Base-by-base conservation (phyloP, 1,140 invertebrate genomes). In the Trinorchestia longiramus region DNA sequence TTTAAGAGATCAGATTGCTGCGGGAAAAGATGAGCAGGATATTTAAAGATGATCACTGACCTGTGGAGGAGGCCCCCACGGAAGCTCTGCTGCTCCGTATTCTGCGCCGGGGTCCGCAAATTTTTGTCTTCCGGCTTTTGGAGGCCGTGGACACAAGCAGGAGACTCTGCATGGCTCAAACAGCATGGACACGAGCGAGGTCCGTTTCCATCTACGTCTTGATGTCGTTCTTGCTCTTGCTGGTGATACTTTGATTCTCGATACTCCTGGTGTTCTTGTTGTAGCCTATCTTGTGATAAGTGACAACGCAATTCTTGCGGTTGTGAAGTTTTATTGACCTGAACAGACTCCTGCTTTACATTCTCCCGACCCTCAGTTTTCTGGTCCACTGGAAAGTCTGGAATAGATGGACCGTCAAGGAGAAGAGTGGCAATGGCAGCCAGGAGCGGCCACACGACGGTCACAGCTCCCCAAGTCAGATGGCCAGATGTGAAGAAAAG, bases 381-480 rank as follows among this genome's bases (percentile, higher is more conserved):
- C 8, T 11, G 47, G 47, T 90, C 28, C 43, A 28, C n/a, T 42
- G 92, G 43, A 11, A 11, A 8, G 92, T 94, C 92, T 41, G 92
- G 92, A 0, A 94, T 44, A 19, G 92, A n/a, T 11, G 92, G 6
- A 40, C 44, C 43, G 44, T 94, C 40, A 43, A 94, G 44, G 92
- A 94, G 43, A 6, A 94, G 41, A 43, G 92, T 94, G 3, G 47
- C 44, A 28, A 47, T 40, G 92, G 44, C 92, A 3, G 92, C 92
- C 43, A 94, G 44, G 36, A 94, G 6, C 92, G 92, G 92, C 92
- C 92, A 94, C 44, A 94, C 92, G 92, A n/a, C 44, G 36, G 92
- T 94, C 92, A 94, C 44, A 0, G 92, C 92, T 36, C 41, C 92
- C 92, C 92, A 94, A 47, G 92, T 43, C 40, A 43, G 43, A 8